Evolutionary conservation across 2,888 invertebrate genomes (phyloP).

Genomic region (Temnothorax unifasciatus): DNA sequence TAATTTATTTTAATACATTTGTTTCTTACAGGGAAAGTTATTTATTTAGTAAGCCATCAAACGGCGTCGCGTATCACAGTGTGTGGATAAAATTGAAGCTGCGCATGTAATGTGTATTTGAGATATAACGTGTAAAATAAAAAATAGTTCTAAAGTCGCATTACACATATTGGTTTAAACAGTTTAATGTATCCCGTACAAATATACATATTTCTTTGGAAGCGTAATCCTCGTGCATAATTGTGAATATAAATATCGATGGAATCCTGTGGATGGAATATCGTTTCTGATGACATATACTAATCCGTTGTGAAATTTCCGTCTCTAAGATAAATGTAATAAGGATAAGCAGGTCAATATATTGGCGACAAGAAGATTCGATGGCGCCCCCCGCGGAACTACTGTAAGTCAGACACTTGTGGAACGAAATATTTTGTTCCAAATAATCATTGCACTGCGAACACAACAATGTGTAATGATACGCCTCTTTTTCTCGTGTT

Average conservation of each 20-base stretch:
- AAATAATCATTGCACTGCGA: no score
- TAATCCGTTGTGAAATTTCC: background rate
- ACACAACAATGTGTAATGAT: no score
- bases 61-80: conserved; percentile 8
- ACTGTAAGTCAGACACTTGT: no score
- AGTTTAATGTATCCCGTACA: background rate
- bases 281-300: background rate
- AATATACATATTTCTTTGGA: conserved; percentile 53
- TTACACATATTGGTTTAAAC: conserved; percentile 2
- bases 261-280: conserved; percentile 76
- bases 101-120: background rate
- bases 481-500: no score
- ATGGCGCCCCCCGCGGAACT: no score
- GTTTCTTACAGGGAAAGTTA: conserved; percentile 3
- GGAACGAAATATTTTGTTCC: no score
- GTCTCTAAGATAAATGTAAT: background rate
- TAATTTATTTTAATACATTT: conserved; percentile 3
- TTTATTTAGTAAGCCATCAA: background rate
- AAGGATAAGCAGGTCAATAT: background rate
- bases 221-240: conserved; percentile 61
- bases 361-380: background rate
- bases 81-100: background rate
- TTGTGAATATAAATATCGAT: conserved; percentile 71
- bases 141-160: background rate
- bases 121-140: conserved; percentile 13